Conservation (phyloP, 2,113 vertebrate species). For the Anhinga anhinga region DNA sequence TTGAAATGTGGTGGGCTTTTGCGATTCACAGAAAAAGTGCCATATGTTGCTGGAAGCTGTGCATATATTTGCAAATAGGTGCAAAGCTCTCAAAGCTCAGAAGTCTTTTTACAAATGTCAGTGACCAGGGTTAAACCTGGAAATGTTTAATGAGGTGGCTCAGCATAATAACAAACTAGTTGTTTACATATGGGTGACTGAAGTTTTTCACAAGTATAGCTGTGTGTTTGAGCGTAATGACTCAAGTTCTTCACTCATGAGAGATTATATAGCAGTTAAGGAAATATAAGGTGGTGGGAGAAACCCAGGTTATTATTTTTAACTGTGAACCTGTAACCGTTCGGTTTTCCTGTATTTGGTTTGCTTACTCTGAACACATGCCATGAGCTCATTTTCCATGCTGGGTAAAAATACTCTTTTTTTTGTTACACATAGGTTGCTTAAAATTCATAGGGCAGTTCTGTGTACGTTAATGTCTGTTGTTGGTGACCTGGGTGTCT, state of each 20-base stretch:
- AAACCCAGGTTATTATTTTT: background rate
- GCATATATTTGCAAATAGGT: background rate
- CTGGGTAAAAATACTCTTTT: background rate
- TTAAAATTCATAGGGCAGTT: background rate
- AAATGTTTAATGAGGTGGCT: background rate
- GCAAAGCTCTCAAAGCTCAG: accelerated
- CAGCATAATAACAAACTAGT: background rate
- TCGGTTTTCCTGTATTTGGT: background rate
- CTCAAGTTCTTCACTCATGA: background rate
- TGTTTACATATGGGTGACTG: background rate
- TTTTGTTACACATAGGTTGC: background rate
- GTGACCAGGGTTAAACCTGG: background rate
- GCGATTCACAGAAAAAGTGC: background rate
- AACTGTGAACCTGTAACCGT: background rate
- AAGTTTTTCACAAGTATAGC: background rate
- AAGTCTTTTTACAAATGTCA: background rate
- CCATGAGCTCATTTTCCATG: background rate
- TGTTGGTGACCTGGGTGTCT: background rate
- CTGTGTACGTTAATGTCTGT: background rate
- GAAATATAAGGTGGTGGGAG: background rate
- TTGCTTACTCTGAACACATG: background rate
- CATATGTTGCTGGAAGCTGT: background rate
- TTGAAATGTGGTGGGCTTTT: background rate
- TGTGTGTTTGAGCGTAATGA: background rate
- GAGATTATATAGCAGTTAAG: background rate